Evolutionary conservation across 2,888 invertebrate species (phyloP), one percentile per base, ranked within the genome.

Genomic region (Cenopis cana): DNA sequence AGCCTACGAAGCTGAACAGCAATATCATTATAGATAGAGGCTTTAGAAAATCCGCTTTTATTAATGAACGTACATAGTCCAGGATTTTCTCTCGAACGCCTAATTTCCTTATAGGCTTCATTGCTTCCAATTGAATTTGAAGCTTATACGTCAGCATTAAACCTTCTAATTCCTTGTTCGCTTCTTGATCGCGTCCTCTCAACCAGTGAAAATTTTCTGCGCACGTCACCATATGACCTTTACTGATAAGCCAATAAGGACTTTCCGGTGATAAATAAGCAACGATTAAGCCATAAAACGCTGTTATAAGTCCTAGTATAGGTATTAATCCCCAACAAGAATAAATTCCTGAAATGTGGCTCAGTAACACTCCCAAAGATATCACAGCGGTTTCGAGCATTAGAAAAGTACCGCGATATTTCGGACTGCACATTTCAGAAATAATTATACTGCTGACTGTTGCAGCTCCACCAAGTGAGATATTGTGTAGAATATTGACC

Each of bases 21-120:
- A 78, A 67, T 64, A 79, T 76, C 77, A 78, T 77, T 68, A 79
- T 77, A 38, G 76, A 78, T 8, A 80, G 73, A 12, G 80, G 78
- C 68, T 75, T 79, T 12, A 79, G 72, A 67, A 79, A 79, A 71
- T 79, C 79, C 65, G 74, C 73, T 73, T 73, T 76, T 66, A 77
- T 74, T 64, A 79, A 73, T 52, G 77, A 76, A 68, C 74, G 75
- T 0, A 76, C 24, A 73, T 76, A 78, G 49, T 74, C 71, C 24
- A 70, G 33, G 46, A 73, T 67, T 55, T 69, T 69, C 33, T 77
- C 74, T 67, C 73, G 67, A 17, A 77, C 38, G 56, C 66, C 57
- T 36, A 75, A 65, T 49, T 70, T 76, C 50, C 67, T 76, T 46
- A 80, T 73, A 59, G 79, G 79, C 61, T 73, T 78, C 55, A 78